Evolutionary conservation across 2,113 vertebrate genomes (phyloP).

Genomic region (Bostrychus sinensis): DNA sequence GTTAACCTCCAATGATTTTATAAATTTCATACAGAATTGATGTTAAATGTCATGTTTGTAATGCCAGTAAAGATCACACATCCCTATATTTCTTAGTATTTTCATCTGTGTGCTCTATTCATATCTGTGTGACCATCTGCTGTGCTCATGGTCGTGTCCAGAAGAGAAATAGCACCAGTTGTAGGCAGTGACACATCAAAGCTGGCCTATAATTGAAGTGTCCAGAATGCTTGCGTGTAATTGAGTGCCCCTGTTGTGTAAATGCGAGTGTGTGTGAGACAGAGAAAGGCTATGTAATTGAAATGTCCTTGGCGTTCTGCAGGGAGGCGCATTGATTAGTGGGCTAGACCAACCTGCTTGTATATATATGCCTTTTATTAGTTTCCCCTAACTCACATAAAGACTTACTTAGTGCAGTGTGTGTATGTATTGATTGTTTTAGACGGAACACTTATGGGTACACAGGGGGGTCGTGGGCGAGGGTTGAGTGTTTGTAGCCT

Average conservation of each 20-base stretch:
- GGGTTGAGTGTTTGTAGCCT: background rate
- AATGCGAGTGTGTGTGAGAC: background rate
- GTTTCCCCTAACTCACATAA: background rate
- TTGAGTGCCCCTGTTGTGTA: background rate
- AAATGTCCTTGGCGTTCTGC: slow-evolving; percentile 13
- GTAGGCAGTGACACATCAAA: slow-evolving; percentile 4
- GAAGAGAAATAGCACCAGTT: slow-evolving; percentile 20
- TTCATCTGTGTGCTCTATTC: background rate
- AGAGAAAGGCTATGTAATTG: slow-evolving; percentile 6
- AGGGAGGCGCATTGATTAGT: slow-evolving; percentile 28
- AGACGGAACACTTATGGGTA: background rate
- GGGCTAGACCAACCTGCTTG: slow-evolving; percentile 11
- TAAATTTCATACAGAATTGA: too few relatives aligned
- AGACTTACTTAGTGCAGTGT: background rate
- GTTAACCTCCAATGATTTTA: too few relatives aligned
- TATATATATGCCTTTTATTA: slow-evolving; percentile 16
- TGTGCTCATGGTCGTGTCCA: background rate
- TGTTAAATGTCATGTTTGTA: background rate
- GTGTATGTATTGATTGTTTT: background rate
- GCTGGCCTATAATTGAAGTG: slow-evolving; percentile 36
- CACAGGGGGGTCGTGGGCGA: background rate
- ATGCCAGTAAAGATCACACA: background rate
- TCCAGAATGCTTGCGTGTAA: slow-evolving; percentile 9
- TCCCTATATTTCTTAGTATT: background rate
- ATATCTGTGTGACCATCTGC: slow-evolving; percentile 30